phyloP scores from a whole-genome alignment of 2,797 vertebrate genomes.

The Pantherophis alleghaniensis region DNA sequence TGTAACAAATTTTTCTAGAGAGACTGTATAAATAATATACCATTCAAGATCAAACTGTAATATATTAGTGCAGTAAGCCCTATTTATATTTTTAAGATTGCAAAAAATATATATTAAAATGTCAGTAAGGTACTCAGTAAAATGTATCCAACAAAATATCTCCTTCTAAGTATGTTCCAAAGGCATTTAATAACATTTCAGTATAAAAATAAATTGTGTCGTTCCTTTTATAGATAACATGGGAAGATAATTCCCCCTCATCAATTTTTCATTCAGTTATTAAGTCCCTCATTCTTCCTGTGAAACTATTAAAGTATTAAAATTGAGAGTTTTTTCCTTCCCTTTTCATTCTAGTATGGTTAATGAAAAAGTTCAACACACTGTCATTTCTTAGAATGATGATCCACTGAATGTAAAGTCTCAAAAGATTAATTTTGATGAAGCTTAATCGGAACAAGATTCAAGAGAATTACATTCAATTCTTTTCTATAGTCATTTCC shows the following conservation, averaged over 20 bases:
- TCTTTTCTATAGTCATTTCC: constrained; percentile 35
- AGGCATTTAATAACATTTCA: background rate
- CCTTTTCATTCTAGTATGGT: background rate
- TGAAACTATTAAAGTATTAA: background rate
- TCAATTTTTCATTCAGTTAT: background rate
- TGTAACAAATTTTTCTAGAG: background rate
- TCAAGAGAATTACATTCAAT: constrained; percentile 39
- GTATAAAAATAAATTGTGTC: background rate
- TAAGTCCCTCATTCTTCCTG: background rate
- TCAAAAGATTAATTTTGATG: constrained; percentile 47
- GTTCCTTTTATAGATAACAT: background rate
- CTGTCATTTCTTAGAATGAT: constrained; percentile 25
- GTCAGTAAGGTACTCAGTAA: background rate
- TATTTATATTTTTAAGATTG: background rate
- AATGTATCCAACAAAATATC: background rate
- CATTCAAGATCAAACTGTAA: background rate
- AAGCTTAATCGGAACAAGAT: constrained; percentile 44
- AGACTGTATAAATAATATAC: background rate
- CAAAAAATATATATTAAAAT: background rate
- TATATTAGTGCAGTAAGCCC: background rate
- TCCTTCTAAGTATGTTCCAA: background rate
- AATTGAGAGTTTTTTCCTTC: background rate
- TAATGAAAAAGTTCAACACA: constrained; percentile 43
- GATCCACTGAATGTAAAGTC: constrained; percentile 13
- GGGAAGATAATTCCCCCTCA: background rate